Evolutionary conservation across 1,140 invertebrate species (phyloP), one percentile per base, ranked within the genome.

Genomic region (Drosophila pandora): DNA sequence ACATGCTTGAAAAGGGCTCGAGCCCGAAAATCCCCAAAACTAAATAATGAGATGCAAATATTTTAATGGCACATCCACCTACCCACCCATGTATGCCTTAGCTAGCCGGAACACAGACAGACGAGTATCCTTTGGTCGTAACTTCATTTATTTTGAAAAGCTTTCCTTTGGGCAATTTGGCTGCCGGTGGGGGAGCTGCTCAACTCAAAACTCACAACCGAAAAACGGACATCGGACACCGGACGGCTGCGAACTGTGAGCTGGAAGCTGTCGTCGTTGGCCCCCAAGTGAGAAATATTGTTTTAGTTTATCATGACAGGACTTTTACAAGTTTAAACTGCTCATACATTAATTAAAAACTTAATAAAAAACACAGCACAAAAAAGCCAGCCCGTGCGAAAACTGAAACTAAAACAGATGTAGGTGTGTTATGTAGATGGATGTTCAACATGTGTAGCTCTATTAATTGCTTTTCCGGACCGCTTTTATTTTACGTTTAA

Each of bases 281-380:
- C 45, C 72, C 82, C 83, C 83, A 72, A 83, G 79, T 72, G 83
- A 88, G 83, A 88, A 88, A 88, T 88, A 88, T 88, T 88, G 83
- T 88, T 88, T 88, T 88, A 88, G 83, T 88, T 88, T 88, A 88
- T 88, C 83, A 88, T 88, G 83, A 82, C 83, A 88, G 83, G 62
- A 88, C 79, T 88, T 83, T 88, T 88, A 88, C 83, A 88, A 88
- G 83, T 88, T 88, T 88, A 83, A 88, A 88, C 83, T 83, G 83
- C 83, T 88, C 83, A 82, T 88, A 88, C 83, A 88, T 88, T 88
- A 88, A 88, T 88, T 88, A 88, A 88, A 88, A 88, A 88, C 83
- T 88, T 88, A 88, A 88, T 87, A 88, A 87, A 88, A 87, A 68
- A 72, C 78, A 79, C 63, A 73, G 43, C 60, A 32, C 37, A 34